Evolutionary conservation across 1,140 invertebrate genomes (phyloP).

Genomic region (Brachionus manjavacas): DNA sequence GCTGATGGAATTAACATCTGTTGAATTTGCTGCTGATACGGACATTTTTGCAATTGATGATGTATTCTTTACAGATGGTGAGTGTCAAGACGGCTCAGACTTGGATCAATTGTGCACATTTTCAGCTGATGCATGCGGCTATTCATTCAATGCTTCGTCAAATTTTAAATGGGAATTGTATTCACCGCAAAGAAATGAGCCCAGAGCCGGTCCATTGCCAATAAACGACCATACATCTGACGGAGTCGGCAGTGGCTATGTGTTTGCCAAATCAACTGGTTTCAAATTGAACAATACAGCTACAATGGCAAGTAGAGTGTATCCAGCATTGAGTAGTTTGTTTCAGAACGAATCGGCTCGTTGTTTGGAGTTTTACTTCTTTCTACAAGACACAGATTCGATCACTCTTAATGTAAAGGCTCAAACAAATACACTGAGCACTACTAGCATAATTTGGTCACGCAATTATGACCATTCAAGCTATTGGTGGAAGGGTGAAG

Average conservation of each 20-base stretch:
- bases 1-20: neutral
- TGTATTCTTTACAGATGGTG: conserved; percentile 32
- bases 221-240: conserved; percentile 39
- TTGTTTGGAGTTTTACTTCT: conserved; percentile 41
- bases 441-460: neutral
- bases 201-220: neutral
- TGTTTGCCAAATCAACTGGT: neutral
- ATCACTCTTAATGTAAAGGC: conserved; percentile 33
- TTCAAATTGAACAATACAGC: conserved; percentile 31
- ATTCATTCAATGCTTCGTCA: neutral
- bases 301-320: neutral
- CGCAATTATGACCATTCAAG: conserved; percentile 16
- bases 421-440: neutral
- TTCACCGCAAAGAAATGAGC: neutral
- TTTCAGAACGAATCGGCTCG: neutral
- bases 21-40: neutral
- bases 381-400: neutral
- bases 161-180: conserved; percentile 18
- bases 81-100: conserved; percentile 11
- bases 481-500: conserved; percentile 38
- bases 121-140: conserved; percentile 13
- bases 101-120: conserved; percentile 34
- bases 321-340: neutral
- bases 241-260: neutral
- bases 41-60: conserved; percentile 33